Conservation (phyloP, 2,888 invertebrate genomes). For the Euphydryas editha region DNA sequence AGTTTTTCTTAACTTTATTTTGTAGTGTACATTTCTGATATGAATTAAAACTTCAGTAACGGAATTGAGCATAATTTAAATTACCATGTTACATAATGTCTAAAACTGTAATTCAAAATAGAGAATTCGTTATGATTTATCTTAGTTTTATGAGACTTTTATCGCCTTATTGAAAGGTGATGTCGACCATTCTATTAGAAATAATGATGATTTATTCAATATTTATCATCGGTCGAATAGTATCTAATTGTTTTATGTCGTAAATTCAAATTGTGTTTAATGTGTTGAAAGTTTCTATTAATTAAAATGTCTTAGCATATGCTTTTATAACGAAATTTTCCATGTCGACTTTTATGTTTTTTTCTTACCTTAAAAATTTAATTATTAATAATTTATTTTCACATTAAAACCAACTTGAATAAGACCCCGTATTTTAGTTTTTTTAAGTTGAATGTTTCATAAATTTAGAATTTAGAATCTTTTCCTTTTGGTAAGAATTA, state of each 20-base stretch:
- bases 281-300: background rate
- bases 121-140: slow-evolving; percentile 5
- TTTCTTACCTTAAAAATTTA: too few relatives aligned
- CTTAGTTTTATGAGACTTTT: background rate
- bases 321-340: background rate
- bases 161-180: slow-evolving; percentile 5
- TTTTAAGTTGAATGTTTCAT: too few relatives aligned
- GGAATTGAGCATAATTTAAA: background rate
- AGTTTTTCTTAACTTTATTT: too few relatives aligned
- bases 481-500: too few relatives aligned
- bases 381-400: too few relatives aligned
- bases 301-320: background rate
- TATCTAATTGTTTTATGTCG: slow-evolving; percentile 4
- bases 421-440: too few relatives aligned
- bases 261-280: background rate
- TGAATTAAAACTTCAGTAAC: background rate
- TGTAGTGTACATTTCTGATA: background rate
- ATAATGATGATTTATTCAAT: slow-evolving; percentile 6
- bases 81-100: background rate
- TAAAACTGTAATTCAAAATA: background rate
- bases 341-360: too few relatives aligned
- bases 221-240: background rate
- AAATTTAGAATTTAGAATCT: too few relatives aligned
- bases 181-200: slow-evolving; percentile 1
- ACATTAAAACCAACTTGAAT: too few relatives aligned